Percentiles rank a stretch among this genome's conserved stretches.
Evolutionary conservation across 2,113 vertebrate species (phyloP).

Genomic region (Passer domesticus): DNA sequence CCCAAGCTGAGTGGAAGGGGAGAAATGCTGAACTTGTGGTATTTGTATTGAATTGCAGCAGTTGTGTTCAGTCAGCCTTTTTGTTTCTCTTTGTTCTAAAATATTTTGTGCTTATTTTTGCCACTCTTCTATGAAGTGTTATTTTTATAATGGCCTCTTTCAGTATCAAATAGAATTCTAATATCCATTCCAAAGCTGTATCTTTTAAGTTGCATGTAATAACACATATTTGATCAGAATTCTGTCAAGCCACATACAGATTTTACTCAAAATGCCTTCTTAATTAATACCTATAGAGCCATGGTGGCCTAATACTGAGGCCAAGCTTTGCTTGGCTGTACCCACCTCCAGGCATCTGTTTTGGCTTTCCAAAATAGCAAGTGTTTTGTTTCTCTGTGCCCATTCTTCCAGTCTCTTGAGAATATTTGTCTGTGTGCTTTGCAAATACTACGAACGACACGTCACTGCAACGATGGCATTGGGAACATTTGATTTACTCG

Average conservation of each 20-base stretch:
- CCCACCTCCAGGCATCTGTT: neutral
- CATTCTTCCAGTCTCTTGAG: neutral
- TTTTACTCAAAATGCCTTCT: neutral
- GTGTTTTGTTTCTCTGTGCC: neutral
- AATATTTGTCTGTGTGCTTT: conserved; percentile 1
- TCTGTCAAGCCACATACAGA: neutral
- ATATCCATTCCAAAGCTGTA: neutral
- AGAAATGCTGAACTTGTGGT: neutral
- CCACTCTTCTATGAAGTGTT: neutral
- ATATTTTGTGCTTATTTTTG: neutral
- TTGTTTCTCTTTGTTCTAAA: neutral
- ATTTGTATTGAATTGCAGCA: neutral
- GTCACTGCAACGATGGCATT: neutral
- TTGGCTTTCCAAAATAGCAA: conserved; percentile 2
- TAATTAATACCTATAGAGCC: neutral
- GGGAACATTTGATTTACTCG: neutral
- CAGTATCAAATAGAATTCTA: neutral
- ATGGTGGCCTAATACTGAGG: neutral
- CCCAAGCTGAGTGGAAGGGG: neutral
- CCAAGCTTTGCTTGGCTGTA: neutral
- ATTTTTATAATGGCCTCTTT: neutral
- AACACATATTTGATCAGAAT: neutral
- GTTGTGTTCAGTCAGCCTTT: neutral
- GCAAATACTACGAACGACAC: neutral
- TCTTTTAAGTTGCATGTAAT: neutral